Base-by-base conservation (phyloP, 2,888 invertebrate genomes). In the Tolmerus cingulatus region DNA sequence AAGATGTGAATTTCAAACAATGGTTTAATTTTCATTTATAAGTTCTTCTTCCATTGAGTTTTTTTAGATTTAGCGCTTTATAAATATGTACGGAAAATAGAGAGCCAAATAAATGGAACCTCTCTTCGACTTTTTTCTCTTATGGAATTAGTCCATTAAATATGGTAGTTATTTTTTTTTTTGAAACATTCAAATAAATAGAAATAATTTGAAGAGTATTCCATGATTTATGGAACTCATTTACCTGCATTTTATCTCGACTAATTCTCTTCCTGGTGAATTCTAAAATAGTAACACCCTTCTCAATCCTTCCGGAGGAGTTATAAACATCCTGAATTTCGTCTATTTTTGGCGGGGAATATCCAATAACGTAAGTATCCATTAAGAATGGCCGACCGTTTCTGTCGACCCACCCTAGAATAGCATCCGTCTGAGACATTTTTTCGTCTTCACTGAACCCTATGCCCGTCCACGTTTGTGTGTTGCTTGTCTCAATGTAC, bases 381-480 rank as follows among this genome's bases (percentile, higher is more conserved):
- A 97, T 97, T 30, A 98, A 92, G 93, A 97, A 97, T 0, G 96
- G 96, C 0, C 97, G 94, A 0, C 96, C 96, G 8, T 94, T 94
- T 84, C 85, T 40, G 91, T 97, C 97, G 37, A 98, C 96, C 97
- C 97, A 97, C 1, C 98, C 98, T 27, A 98, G 93, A 30, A 98
- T 94, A 0, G 97, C 96, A 91, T 98, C 98, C 0, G 97, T 96
- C 93, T 97, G 96, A 0, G 96, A 95, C 98, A 98, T 98, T 92
- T 95, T 96, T 89, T 95, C 95, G 90, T 97, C 95, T 88, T 97
- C 94, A 82, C 97, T 97, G 91, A 98, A 98, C 0, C 96, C 98
- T 88, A 98, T 97, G 0, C 98, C 98, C 0, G 98, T 98, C 98
- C 98, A 98, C 9, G 95, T 94, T 89, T 96, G 95, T 1, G 95